These are phyloP conservation scores for Tetragnatha montana DNA, from an alignment of 2,888 invertebrate species.

Conservation along the genomic window DNA sequence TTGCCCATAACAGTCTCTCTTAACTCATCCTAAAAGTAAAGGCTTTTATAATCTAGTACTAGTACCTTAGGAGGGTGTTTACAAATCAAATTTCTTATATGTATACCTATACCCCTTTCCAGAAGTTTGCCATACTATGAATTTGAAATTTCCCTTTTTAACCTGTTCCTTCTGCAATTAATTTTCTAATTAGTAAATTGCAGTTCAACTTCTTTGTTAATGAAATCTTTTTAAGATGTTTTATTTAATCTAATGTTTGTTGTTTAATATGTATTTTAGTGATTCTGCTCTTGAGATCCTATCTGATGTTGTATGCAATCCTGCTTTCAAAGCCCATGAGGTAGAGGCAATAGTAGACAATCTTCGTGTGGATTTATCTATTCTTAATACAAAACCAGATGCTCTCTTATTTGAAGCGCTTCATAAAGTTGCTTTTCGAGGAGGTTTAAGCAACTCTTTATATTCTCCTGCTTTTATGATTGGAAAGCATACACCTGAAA, in stretches of 20 bases:
- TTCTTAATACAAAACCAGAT: conserved; percentile 76
- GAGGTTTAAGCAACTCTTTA: conserved; percentile 87
- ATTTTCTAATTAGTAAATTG: too few species aligned
- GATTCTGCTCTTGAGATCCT: conserved; percentile 74
- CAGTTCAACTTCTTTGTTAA: too few species aligned
- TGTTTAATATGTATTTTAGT: conserved; percentile 65
- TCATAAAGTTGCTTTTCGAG: conserved; percentile 91
- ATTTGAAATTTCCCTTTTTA: too few species aligned
- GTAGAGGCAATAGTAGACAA: conserved; percentile 83
- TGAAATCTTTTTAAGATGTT: not conserved
- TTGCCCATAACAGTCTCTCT: too few species aligned
- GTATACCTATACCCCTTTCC: too few species aligned
- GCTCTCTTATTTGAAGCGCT: conserved; percentile 87
- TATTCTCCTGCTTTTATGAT: conserved; percentile 87
- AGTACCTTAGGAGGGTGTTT: too few species aligned
- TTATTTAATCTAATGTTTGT: not conserved
- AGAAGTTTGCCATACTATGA: too few species aligned
- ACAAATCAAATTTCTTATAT: too few species aligned
- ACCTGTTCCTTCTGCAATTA: too few species aligned
- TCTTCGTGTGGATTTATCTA: conserved; percentile 83
- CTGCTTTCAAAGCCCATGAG: conserved; percentile 94
- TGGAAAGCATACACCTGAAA: conserved; percentile 85
- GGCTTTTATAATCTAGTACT: too few species aligned
- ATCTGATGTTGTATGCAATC: conserved; percentile 80
- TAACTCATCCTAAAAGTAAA: too few species aligned